Evolutionary conservation across 2,113 vertebrate species (phyloP).

Genomic region (Poeciliopsis turrubarensis): DNA sequence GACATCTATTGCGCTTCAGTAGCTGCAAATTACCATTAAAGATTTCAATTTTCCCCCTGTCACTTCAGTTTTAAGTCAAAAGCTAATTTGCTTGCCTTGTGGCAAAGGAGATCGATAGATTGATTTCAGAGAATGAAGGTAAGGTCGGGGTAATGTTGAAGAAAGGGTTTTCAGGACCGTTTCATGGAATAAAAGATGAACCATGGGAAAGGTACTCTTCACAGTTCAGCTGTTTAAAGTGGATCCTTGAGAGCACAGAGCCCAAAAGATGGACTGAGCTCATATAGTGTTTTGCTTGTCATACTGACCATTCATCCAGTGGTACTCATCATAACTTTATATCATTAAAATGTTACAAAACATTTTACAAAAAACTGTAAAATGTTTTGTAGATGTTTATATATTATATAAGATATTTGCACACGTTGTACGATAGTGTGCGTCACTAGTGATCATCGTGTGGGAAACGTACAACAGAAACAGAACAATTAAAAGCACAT

Average conservation of each 20-base stretch:
- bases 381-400: too few relatives aligned
- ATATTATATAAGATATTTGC: too few relatives aligned
- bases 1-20: conserved; percentile 42
- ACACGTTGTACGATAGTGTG: too few relatives aligned
- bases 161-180: conserved; percentile 2
- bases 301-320: too few relatives aligned
- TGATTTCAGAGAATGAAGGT: conserved; percentile 35
- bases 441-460: too few relatives aligned
- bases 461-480: too few relatives aligned
- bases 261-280: background rate
- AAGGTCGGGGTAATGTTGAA: background rate
- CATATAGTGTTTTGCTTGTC: too few relatives aligned
- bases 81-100: conserved; percentile 69
- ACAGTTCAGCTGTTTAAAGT: background rate
- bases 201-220: background rate
- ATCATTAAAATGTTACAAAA: too few relatives aligned
- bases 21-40: conserved; percentile 66
- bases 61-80: conserved; percentile 74
- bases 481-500: too few relatives aligned
- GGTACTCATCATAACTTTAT: too few relatives aligned
- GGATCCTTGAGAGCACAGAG: background rate
- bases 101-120: conserved; percentile 70
- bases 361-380: too few relatives aligned
- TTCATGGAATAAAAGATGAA: conserved; percentile 27
- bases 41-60: conserved; percentile 70